Conservation (phyloP, 2,888 invertebrate species). For the Xestoiulus laeticollis region DNA sequence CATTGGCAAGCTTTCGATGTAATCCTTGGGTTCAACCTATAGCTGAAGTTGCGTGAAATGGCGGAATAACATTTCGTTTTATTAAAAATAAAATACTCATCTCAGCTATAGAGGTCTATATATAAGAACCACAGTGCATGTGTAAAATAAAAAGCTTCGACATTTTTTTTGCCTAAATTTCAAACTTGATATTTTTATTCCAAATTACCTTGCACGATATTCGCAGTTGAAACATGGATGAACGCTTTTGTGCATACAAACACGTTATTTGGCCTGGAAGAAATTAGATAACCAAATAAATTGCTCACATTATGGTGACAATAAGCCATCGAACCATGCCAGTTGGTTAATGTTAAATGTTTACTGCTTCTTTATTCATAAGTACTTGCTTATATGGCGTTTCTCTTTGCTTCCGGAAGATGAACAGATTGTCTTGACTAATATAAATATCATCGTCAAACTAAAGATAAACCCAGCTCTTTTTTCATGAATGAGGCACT, state of each 20-base stretch:
- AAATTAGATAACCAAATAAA: constrained; percentile 22
- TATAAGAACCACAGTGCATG: too few species aligned
- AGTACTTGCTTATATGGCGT: neutral
- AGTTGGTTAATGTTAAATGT: neutral
- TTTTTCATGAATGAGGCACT: constrained; percentile 22
- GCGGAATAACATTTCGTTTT: too few species aligned
- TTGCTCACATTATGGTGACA: constrained; percentile 11
- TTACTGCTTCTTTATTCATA: neutral
- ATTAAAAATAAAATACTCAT: too few species aligned
- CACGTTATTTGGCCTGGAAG: neutral
- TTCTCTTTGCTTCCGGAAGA: neutral
- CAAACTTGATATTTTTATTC: neutral
- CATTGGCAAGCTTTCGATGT: too few species aligned
- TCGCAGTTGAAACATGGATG: neutral
- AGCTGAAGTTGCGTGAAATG: too few species aligned
- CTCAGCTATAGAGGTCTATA: too few species aligned
- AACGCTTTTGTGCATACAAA: neutral
- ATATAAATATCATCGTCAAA: constrained; percentile 13
- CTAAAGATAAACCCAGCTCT: neutral
- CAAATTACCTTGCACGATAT: neutral
- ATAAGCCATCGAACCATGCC: neutral
- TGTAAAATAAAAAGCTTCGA: neutral
- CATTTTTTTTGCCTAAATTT: neutral
- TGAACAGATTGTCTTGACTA: constrained; percentile 23
- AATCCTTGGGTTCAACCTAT: too few species aligned